A percentile compares a stretch with the other conserved stretches of the same genome.
phyloP scores from a whole-genome alignment of 2,797 vertebrate genomes.

The Ambastaia sidthimunki region DNA sequence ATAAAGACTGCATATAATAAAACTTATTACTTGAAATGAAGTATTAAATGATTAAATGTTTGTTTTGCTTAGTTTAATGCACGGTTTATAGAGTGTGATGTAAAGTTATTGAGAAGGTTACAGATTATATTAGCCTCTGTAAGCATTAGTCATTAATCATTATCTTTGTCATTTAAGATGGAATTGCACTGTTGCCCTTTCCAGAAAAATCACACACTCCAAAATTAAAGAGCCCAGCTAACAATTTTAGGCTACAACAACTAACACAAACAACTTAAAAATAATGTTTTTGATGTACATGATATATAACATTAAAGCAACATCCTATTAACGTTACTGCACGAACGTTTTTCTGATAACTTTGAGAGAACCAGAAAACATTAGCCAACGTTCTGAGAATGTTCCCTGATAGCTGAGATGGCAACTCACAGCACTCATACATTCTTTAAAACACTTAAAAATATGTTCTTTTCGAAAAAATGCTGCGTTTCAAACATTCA shows the following conservation, averaged over 20 bases:
- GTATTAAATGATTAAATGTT: constrained; percentile 49
- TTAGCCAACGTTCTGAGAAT: no score
- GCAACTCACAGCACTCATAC: neutral
- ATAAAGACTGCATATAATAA: constrained; percentile 2
- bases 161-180: neutral
- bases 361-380: no score
- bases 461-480: neutral
- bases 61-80: constrained; percentile 10
- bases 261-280: no score
- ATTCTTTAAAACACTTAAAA: constrained; percentile 1
- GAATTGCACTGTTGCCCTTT: neutral
- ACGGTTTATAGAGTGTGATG: neutral
- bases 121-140: neutral
- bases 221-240: no score
- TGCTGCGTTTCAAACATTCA: constrained; percentile 27
- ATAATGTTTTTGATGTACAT: no score
- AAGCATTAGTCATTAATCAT: constrained; percentile 2
- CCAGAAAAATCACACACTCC: neutral
- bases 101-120: neutral
- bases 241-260: no score
- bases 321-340: no score
- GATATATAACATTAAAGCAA: no score
- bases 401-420: no score
- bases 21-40: constrained; percentile 41
- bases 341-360: no score